Percentiles rank a stretch among this genome's conserved stretches.
These are phyloP conservation scores for Rhagophthalmus giganteus DNA, from an alignment of 2,888 invertebrate genomes.

Conservation along the genomic window DNA sequence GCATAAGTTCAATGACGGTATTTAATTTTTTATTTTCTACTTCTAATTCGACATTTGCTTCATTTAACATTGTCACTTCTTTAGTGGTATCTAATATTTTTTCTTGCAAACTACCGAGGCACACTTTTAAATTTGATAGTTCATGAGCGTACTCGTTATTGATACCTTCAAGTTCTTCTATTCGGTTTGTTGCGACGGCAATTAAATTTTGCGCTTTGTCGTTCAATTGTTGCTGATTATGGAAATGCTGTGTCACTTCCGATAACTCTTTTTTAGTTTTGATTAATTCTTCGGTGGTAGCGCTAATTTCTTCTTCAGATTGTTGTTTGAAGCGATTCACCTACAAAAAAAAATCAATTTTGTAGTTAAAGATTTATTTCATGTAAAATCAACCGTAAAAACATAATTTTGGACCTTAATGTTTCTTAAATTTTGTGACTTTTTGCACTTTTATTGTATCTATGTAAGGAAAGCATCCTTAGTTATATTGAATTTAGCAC, in stretches of 20 bases:
- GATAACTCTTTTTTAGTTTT: slow-evolving; percentile 36
- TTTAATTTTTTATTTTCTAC: slow-evolving; percentile 22
- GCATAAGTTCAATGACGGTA: slow-evolving; percentile 16
- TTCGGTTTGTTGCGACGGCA: slow-evolving; percentile 27
- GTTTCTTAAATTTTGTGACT: not conserved
- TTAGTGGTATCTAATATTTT: not conserved
- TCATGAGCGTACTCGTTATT: not conserved
- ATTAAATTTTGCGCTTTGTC: slow-evolving; percentile 37
- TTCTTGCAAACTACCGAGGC: not conserved
- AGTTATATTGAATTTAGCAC: not conserved
- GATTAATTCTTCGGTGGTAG: slow-evolving; percentile 24
- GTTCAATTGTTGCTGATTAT: slow-evolving; percentile 35
- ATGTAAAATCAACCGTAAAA: too few relatives aligned
- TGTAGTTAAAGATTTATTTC: not conserved
- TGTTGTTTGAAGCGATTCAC: slow-evolving; percentile 1
- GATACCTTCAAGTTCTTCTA: slow-evolving; percentile 31
- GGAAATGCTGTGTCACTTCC: slow-evolving; percentile 38
- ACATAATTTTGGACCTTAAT: not conserved
- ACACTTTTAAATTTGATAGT: not conserved
- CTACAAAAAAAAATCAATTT: not conserved
- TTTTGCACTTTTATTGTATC: not conserved
- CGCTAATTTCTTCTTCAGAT: slow-evolving; percentile 9
- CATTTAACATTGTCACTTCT: not conserved
- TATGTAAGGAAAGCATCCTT: not conserved
- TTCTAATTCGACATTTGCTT: slow-evolving; percentile 6